Percentiles rank a stretch among this genome's conserved stretches.
Conservation (phyloP, 2,888 invertebrate species). For the Carcina quercana region DNA sequence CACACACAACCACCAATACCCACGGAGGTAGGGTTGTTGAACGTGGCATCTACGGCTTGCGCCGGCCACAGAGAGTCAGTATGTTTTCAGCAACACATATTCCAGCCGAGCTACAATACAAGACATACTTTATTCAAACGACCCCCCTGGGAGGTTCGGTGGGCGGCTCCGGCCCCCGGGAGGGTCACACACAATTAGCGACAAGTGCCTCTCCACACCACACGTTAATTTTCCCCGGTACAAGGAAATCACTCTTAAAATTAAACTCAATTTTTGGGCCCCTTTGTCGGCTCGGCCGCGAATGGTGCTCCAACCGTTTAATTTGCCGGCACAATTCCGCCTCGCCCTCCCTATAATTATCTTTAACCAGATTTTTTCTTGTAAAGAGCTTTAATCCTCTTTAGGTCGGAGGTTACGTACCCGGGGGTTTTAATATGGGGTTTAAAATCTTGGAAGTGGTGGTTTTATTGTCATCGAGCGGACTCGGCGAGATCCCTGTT, state of each 20-base stretch:
- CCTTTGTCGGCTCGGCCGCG: slow-evolving; percentile 22
- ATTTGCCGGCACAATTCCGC: slow-evolving; percentile 37
- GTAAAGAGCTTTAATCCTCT: slow-evolving; percentile 17
- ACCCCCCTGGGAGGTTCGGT: slow-evolving; percentile 9
- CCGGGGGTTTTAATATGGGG: slow-evolving; percentile 12
- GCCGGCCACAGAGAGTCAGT: too few relatives aligned
- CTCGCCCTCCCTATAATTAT: slow-evolving; percentile 35
- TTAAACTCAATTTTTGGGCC: slow-evolving; percentile 48
- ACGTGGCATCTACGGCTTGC: too few relatives aligned
- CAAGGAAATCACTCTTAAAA: slow-evolving; percentile 51
- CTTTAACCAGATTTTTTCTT: slow-evolving; percentile 28
- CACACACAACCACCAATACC: too few relatives aligned
- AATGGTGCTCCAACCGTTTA: slow-evolving; percentile 33
- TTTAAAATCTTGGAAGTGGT: slow-evolving; percentile 2
- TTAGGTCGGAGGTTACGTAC: slow-evolving; percentile 10
- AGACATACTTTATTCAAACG: too few relatives aligned
- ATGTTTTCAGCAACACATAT: too few relatives aligned
- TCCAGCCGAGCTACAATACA: too few relatives aligned
- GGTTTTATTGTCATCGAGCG: slow-evolving; percentile 1
- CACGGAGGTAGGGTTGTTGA: too few relatives aligned
- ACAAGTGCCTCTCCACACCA: slow-evolving; percentile 41
- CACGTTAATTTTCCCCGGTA: slow-evolving; percentile 46
- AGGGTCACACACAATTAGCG: slow-evolving; percentile 59
- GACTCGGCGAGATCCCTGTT: slow-evolving; percentile 5
- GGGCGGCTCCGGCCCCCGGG: slow-evolving; percentile 2